phyloP scores from a whole-genome alignment of 2,797 vertebrate genomes.

The Notolabrus celidotus region DNA sequence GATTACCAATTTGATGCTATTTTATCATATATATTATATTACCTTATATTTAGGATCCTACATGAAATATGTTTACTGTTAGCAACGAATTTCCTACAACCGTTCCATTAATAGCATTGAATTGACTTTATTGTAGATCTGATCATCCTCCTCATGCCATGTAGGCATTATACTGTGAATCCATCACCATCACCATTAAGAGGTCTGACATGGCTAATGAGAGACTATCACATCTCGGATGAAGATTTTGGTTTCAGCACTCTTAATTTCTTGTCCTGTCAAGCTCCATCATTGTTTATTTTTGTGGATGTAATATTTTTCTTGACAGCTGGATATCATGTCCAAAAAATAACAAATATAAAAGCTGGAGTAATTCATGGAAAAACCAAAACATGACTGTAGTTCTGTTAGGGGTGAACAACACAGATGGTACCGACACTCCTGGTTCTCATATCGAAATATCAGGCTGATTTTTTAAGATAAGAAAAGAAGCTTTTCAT shows the following conservation, averaged over 20 bases:
- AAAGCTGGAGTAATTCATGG: not conserved
- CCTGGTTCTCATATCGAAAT: not conserved
- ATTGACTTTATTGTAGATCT: too few species aligned
- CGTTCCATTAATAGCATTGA: too few species aligned
- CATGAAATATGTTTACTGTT: too few species aligned
- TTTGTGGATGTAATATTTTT: not conserved
- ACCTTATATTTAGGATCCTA: too few species aligned
- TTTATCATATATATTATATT: too few species aligned
- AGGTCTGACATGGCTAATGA: not conserved
- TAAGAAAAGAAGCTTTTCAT: slow-evolving; percentile 2
- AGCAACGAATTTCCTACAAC: too few species aligned
- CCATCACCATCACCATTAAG: too few species aligned
- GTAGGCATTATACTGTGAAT: too few species aligned
- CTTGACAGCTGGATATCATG: not conserved
- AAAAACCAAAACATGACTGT: not conserved
- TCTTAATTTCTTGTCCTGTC: not conserved
- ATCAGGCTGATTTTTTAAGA: slow-evolving; percentile 1
- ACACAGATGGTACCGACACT: too few species aligned
- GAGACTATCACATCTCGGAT: not conserved
- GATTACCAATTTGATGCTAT: too few species aligned
- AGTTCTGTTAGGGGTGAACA: too few species aligned
- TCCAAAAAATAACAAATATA: not conserved
- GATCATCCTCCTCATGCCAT: too few species aligned
- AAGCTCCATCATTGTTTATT: not conserved
- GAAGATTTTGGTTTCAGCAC: not conserved